Base-by-base conservation (phyloP, 2,797 vertebrate genomes). In the Chloroceryle amazona region DNA sequence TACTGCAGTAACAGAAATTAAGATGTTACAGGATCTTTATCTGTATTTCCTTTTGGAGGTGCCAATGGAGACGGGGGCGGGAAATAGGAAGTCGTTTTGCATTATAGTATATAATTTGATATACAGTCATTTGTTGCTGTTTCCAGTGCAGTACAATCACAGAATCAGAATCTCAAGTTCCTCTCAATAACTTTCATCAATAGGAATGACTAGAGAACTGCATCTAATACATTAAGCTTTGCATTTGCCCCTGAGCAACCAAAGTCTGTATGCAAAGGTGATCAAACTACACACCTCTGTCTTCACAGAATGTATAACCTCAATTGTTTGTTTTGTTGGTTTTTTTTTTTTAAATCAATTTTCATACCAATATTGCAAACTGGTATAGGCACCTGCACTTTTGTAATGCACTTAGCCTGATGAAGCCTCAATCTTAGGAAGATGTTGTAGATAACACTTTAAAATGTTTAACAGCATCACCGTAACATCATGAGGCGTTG, bases 191-290 rank as follows among this genome's bases (percentile, higher is more conserved):
- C 75, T 75, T 85, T 62, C 58, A 83, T 91, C 61, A 92, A 74
- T 0, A 78, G 29, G 28, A 89, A 55, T 44, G 67, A 70, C 41
- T 52, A 89, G 25, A 91, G 42, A 41, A 33, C 20, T n/a, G 37
- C 26, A 78, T 17, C 16, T 92, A 79, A 89, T 88, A 41, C 92
- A 81, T 60, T 57, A 62, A 81, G n/a, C 71, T 70, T 57, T 86
- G 44, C 37, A 65, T 72, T 67, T 86, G 31, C 39, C 89, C 83
- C 44, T 63, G 65, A 73, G 58, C 55, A 84, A 68, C 44, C 10
- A 1, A 86, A 85, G 57, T 65, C 47, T 82, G 19, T 42, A 63
- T 20, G 35, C 37, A 89, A 90, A 86, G n/a, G 41, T 72, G 54
- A 80, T 49, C 31, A 51, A 93, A 95, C 14, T 88, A 61, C 29